Percentiles rank a stretch among this genome's conserved stretches.
Evolutionary conservation across 2,888 invertebrate genomes (phyloP).

Genomic region (Lycia hirtaria): DNA sequence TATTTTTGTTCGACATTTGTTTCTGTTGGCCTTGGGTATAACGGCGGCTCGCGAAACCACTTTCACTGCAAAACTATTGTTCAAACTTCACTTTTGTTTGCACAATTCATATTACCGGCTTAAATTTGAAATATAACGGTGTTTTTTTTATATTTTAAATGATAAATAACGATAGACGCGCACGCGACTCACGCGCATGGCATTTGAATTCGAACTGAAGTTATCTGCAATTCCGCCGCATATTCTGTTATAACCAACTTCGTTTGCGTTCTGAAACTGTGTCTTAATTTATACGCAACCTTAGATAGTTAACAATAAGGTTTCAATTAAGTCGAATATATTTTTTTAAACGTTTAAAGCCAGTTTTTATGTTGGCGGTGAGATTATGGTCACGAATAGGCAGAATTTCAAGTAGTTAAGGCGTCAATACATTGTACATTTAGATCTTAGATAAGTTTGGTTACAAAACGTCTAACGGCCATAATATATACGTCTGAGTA

Average conservation of each 20-base stretch:
- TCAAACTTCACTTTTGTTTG: slow-evolving; percentile 14
- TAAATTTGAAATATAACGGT: slow-evolving; percentile 38
- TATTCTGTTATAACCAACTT: slow-evolving; percentile 2
- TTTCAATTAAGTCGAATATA: neutral
- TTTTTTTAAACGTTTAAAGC: neutral
- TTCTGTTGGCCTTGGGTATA: slow-evolving; percentile 32
- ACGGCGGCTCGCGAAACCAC: slow-evolving; percentile 12
- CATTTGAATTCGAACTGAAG: slow-evolving; percentile 48
- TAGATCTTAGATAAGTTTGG: slow-evolving; percentile 20
- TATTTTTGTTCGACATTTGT: slow-evolving; percentile 32
- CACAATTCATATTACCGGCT: slow-evolving; percentile 26
- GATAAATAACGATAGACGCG: slow-evolving; percentile 17
- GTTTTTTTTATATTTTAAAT: slow-evolving; percentile 31
- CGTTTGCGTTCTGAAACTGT: slow-evolving; percentile 4
- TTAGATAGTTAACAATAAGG: neutral
- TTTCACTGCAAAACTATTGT: slow-evolving; percentile 21
- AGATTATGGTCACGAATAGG: slow-evolving; percentile 23
- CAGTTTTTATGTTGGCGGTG: slow-evolving; percentile 8
- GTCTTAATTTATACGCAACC: neutral
- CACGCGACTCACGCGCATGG: slow-evolving; percentile 32
- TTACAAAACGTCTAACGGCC: slow-evolving; percentile 9
- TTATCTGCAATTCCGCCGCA: slow-evolving; percentile 32
- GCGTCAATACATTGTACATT: slow-evolving; percentile 18
- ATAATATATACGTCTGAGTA: neutral
- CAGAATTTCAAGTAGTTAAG: slow-evolving; percentile 20